Conservation (phyloP, 2,113 vertebrate species). For the Mastomys natalensis region DNA sequence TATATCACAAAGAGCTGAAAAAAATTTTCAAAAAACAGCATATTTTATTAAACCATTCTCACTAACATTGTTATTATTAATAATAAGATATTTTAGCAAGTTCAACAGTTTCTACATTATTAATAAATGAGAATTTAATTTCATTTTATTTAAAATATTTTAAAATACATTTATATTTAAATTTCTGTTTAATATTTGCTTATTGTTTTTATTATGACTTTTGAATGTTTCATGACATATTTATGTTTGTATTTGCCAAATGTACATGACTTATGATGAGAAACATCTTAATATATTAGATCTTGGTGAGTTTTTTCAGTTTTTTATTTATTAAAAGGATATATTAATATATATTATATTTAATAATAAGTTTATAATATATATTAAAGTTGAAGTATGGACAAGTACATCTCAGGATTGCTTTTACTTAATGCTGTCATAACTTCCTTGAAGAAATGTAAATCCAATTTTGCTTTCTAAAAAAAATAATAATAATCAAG, state of each 20-base stretch:
- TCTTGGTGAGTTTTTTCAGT: constrained; percentile 35
- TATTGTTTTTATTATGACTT: constrained; percentile 27
- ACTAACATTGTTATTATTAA: background rate
- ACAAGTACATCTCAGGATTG: background rate
- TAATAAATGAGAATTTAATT: constrained; percentile 41
- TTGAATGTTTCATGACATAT: background rate
- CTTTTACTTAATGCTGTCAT: constrained; percentile 36
- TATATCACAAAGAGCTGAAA: constrained; percentile 16
- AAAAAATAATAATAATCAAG: background rate
- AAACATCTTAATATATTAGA: background rate
- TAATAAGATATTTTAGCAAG: constrained; percentile 7
- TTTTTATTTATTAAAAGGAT: constrained; percentile 9
- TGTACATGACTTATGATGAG: background rate
- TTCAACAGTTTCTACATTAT: background rate
- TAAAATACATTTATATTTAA: background rate
- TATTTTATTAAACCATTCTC: constrained; percentile 30
- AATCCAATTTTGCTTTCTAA: constrained; percentile 40
- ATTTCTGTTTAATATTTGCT: background rate
- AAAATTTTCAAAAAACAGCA: background rate
- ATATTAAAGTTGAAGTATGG: background rate
- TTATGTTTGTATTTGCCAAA: background rate
- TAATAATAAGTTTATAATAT: background rate
- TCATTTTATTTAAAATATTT: background rate
- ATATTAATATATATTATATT: background rate
- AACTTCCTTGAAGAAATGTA: constrained; percentile 4